These are phyloP conservation scores for Lordiphosa stackelbergi DNA, from an alignment of 1,140 invertebrate species.

Conservation along the genomic window DNA sequence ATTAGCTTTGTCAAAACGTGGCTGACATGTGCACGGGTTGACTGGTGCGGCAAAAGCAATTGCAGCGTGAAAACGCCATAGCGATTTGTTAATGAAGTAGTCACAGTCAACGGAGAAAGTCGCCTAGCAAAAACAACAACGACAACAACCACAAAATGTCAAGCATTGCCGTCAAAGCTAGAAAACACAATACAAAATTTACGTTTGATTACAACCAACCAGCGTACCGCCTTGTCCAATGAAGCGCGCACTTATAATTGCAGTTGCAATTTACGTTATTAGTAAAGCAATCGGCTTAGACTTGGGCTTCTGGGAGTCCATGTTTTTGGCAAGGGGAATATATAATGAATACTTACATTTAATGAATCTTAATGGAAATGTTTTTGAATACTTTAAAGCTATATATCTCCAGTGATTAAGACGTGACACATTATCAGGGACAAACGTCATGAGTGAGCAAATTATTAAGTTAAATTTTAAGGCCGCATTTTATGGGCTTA, in stretches of 20 bases:
- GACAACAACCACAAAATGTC: slow-evolving; percentile 23
- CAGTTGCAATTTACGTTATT: slow-evolving; percentile 53
- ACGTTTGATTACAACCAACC: no score
- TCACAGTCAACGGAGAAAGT: slow-evolving; percentile 69
- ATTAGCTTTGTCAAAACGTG: slow-evolving; percentile 71
- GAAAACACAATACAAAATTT: neutral
- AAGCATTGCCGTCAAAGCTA: slow-evolving; percentile 13
- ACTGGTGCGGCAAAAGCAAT: slow-evolving; percentile 59
- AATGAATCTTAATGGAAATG: no score
- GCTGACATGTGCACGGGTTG: slow-evolving; percentile 52
- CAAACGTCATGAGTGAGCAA: no score
- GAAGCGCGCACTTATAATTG: slow-evolving; percentile 66
- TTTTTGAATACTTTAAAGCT: no score
- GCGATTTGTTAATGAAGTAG: slow-evolving; percentile 69
- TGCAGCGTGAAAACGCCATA: slow-evolving; percentile 67
- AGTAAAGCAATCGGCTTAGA: no score
- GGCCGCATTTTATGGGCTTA: no score
- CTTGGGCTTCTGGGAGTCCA: no score
- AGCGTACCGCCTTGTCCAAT: slow-evolving; percentile 36
- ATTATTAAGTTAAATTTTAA: no score
- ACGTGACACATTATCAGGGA: no score
- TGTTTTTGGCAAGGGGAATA: no score
- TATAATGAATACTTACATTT: no score
- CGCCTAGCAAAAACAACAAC: slow-evolving; percentile 15
- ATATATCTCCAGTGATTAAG: no score